Base-by-base conservation (phyloP, 2,113 vertebrate species). In the Siphamia tubifer region DNA sequence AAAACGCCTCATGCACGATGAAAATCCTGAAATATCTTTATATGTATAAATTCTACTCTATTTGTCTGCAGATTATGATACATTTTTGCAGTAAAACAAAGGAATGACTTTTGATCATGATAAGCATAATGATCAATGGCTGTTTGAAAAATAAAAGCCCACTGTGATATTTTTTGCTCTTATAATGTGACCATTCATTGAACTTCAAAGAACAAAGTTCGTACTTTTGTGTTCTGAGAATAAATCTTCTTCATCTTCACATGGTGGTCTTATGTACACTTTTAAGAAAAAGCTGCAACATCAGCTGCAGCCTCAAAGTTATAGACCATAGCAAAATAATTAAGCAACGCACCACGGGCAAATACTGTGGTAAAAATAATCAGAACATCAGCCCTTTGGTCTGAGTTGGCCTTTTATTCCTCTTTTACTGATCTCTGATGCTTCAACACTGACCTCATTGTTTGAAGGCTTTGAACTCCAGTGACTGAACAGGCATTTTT, bases 211-310 rank as follows among this genome's bases (percentile, higher is more conserved):
- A n/a, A 83, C 76, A 79, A 64, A 67, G 78, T 15, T 23, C n/a
- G 23, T 55, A 31, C 40, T 78, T 77, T 45, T 79, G 23, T 48
- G 7, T 52, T 57, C 13, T 5, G 61, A 67, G 35, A 44, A 35
- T 81, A 63, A 70, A 79, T 83, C 67, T 78, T 68, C 57, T 67
- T 71, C 56, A 71, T 68, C 57, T 69, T 71, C 74, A 84, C 68
- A 62, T 66, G 76, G 70, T 83, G 77, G 70, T 77, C 72, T 86
- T 68, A 66, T 77, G 48, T 77, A 69, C 58, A 82, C 68, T 89
- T 82, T n/a, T 72, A 74, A 76, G 84, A 79, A 51, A 31, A 35
- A 68, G 74, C 81, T 67, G 78, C 75, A 72, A 82, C 74, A 68
- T 81, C 75, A 80, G 67, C 74, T 81, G 81, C 65, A 75, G 77